Conservation (phyloP, 2,113 vertebrate genomes). For the Notarius lentiginosus region DNA sequence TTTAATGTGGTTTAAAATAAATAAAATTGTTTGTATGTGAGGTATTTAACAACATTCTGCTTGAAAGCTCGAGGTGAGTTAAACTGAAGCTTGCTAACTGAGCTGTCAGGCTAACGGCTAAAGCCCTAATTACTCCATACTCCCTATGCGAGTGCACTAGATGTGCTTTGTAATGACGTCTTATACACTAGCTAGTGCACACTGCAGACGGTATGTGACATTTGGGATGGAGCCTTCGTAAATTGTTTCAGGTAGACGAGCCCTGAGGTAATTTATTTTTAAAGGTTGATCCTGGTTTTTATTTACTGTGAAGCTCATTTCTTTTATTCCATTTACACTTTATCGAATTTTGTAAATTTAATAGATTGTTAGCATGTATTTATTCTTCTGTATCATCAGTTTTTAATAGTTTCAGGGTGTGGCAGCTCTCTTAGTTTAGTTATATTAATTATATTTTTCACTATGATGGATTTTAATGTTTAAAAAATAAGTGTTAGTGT, state of each 20-base stretch:
- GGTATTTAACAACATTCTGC: not conserved
- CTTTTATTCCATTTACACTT: not conserved
- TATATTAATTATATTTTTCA: not conserved
- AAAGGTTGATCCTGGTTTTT: not conserved
- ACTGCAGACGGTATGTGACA: not conserved
- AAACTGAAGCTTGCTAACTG: not conserved
- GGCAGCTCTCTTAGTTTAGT: not conserved
- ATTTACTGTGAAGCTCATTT: not conserved
- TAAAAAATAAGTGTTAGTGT: not conserved
- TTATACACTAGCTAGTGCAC: not conserved
- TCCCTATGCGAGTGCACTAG: not conserved
- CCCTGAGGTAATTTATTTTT: not conserved
- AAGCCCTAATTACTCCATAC: not conserved
- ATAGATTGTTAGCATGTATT: not conserved
- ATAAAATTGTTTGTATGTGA: not conserved
- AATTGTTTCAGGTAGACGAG: not conserved
- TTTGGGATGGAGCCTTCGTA: not conserved
- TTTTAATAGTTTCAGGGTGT: not conserved
- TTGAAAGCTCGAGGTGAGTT: constrained; percentile 3
- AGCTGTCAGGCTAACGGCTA: not conserved
- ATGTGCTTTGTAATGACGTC: not conserved
- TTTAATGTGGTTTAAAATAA: not conserved
- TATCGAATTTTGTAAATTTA: not conserved
- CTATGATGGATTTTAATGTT: not conserved
- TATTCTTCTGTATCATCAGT: not conserved